These are phyloP conservation scores for Limanda limanda DNA, from an alignment of 2,113 vertebrate genomes.

Conservation along the genomic window DNA sequence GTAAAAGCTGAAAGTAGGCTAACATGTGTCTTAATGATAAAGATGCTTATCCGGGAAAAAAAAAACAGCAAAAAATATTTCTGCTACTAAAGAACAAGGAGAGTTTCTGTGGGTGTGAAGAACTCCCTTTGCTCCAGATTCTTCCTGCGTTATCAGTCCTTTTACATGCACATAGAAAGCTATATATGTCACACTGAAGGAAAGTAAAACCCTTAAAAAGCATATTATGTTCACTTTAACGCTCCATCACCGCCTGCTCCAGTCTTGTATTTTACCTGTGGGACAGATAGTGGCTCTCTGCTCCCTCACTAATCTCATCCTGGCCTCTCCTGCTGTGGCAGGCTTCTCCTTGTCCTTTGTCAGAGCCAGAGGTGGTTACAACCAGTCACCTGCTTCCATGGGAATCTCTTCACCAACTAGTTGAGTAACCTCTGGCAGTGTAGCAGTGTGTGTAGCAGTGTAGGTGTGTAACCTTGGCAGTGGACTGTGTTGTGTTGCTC, in stretches of 20 bases:
- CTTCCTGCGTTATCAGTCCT: no score
- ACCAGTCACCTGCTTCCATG: slow-evolving; percentile 19
- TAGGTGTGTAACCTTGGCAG: slow-evolving; percentile 32
- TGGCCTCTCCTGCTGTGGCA: slow-evolving; percentile 26
- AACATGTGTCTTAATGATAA: neutral
- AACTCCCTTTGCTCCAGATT: no score
- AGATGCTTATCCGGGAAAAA: no score
- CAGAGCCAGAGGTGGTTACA: slow-evolving; percentile 15
- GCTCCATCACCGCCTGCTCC: slow-evolving; percentile 5
- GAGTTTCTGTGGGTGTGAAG: no score
- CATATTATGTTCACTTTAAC: neutral
- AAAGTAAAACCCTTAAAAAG: neutral
- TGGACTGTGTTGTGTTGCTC: slow-evolving; percentile 15
- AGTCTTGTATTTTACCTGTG: slow-evolving; percentile 18
- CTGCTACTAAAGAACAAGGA: no score
- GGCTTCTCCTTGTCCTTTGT: slow-evolving; percentile 35
- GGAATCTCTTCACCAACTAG: slow-evolving; percentile 19
- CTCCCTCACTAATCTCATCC: slow-evolving; percentile 17
- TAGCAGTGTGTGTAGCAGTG: slow-evolving; percentile 5
- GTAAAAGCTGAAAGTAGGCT: no score
- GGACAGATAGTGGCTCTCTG: slow-evolving; percentile 38
- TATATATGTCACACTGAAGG: neutral
- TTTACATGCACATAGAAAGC: neutral
- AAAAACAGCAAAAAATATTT: no score
- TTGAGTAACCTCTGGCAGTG: slow-evolving; percentile 41